Conservation (phyloP, 1,140 invertebrate species). For the Daktulosphaira vitifoliae region DNA sequence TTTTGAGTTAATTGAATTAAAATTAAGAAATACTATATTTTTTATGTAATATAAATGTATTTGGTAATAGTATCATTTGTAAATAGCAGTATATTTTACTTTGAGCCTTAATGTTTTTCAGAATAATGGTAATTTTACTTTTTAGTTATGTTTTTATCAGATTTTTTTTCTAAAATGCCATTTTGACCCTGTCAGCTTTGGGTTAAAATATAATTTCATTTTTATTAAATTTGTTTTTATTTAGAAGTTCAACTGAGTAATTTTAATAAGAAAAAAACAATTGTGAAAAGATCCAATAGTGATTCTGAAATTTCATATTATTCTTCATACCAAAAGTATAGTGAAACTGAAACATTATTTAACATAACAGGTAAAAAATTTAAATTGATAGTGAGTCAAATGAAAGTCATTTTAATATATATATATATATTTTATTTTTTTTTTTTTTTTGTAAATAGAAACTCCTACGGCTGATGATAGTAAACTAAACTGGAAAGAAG, state of each 20-base stretch:
- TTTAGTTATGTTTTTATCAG: no score
- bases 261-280: background rate
- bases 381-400: no score
- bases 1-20: no score
- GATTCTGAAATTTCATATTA: slow-evolving; percentile 13
- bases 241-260: slow-evolving; percentile 1
- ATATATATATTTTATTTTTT: background rate
- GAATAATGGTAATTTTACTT: no score
- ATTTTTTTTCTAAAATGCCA: no score
- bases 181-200: no score
- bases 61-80: no score
- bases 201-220: background rate
- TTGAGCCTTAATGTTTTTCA: no score
- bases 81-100: no score
- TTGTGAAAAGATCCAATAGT: slow-evolving; percentile 9
- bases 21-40: no score
- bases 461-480: slow-evolving; percentile 12
- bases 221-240: background rate
- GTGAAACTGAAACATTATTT: slow-evolving; percentile 14
- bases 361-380: slow-evolving; percentile 8
- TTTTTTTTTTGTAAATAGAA: background rate
- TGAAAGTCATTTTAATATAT: no score
- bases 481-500: slow-evolving; percentile 15
- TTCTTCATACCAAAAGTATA: slow-evolving; percentile 12
- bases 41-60: no score